Base-by-base conservation (phyloP, 2,113 vertebrate genomes). In the Rattus rattus region DNA sequence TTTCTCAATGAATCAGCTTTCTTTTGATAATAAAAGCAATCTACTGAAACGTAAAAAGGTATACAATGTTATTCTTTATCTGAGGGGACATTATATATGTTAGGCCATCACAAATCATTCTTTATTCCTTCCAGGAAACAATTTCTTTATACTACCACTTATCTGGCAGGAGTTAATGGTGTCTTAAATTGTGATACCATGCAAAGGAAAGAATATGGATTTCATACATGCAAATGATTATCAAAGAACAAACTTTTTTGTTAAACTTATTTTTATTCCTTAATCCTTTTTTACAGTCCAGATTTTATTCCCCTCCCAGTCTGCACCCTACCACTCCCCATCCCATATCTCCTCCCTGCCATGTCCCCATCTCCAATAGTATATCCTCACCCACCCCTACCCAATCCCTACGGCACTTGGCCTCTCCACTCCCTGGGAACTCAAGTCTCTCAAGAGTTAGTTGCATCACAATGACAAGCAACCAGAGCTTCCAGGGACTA, bases 1-100 rank as follows among this genome's bases (percentile, higher is more conserved):
- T 2, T 97, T 97, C 91, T 92, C 87, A 93, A 33, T 89, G 86
- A 7, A 95, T 95, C 69, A 87, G 3, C 49, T 88, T 97, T 85
- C 9, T 94, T 97, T 98, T 96, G 76, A 67, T 97, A 98, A 94
- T 92, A 97, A 95, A 77, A 95, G 93, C 97, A 97, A 98, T 96
- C 49, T 91, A 79, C 49, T 85, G 54, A 96, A 59, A 36, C 85
- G 96, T 92, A 85, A 89, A 97, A 97, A 97, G 16, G 20, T 75
- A 5, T 63, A 93, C 80, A 75, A 96, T 91, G 52, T 96, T 83
- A 97, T 75, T 92, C 70, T 69, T 26, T 26, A 79, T 30, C 19
- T 63, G 52, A 92, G 61, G 95, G 59, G 36, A 91, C 70, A 56
- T 14, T 52, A 3, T 7, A 39, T 5, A 92, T n/a, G 63, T 93